Evolutionary conservation across 2,888 invertebrate species (phyloP).

Genomic region (Aspidapion aeneum): DNA sequence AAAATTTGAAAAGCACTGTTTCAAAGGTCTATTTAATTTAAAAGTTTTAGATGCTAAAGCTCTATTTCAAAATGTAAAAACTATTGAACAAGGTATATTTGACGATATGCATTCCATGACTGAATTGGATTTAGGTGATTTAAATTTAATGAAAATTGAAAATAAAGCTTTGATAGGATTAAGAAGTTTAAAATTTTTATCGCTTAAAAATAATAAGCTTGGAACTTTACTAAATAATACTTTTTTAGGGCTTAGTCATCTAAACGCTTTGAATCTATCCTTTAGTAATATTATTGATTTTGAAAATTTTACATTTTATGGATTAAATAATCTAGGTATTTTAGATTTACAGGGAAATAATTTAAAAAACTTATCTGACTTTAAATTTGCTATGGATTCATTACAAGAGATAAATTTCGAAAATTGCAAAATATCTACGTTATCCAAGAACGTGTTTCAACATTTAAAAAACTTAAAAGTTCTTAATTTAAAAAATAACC

Average conservation of each 20-base stretch:
- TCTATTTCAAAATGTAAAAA: conserved; percentile 7
- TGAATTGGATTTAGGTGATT: conserved; percentile 2
- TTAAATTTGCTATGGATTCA: background rate
- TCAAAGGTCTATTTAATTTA: conserved; percentile 12
- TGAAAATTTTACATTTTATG: background rate
- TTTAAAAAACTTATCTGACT: background rate
- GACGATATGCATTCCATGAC: conserved; percentile 4
- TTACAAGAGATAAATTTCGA: conserved; percentile 9
- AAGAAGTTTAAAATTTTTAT: background rate
- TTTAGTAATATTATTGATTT: background rate
- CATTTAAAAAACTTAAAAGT: conserved; percentile 5
- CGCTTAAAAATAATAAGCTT: conserved; percentile 8
- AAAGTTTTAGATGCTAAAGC: conserved; percentile 9
- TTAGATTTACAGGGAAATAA: background rate
- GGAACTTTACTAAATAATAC: background rate
- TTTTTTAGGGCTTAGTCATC: conserved; percentile 2
- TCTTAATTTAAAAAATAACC: conserved; percentile 3
- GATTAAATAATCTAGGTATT: background rate
- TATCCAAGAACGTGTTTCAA: background rate
- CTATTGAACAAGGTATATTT: conserved; percentile 3
- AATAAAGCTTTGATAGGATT: conserved; percentile 8
- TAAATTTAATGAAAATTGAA: conserved; percentile 3
- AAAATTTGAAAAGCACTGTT: background rate
- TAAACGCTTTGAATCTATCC: background rate
- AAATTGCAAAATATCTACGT: background rate